Conservation (phyloP, 23 tunicate genomes). For the Diplosoma virens region DNA sequence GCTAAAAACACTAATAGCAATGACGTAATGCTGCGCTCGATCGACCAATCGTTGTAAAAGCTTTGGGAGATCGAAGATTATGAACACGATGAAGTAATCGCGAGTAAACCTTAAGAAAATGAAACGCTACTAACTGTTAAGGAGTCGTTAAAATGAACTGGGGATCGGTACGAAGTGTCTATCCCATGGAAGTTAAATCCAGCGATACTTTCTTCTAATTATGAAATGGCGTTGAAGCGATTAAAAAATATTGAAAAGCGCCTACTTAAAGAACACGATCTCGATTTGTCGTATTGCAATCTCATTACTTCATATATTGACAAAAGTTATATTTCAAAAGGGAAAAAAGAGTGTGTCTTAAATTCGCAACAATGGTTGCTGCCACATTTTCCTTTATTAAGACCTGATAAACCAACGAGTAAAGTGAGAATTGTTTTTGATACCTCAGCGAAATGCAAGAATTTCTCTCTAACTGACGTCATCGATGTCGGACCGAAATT, state of each 20-base stretch:
- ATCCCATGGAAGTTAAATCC: slow-evolving; percentile 1
- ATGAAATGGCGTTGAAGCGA: not conserved
- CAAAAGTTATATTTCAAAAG: not conserved
- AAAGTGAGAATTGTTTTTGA: slow-evolving; percentile 2
- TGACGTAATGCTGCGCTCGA: not conserved
- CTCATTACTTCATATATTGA: not conserved
- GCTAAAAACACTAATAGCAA: not conserved
- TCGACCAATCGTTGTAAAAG: slow-evolving; percentile 1
- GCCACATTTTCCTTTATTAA: slow-evolving; percentile 2
- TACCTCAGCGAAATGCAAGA: not conserved
- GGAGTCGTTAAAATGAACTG: slow-evolving; percentile 3
- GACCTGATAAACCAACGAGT: slow-evolving; percentile 1
- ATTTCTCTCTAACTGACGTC: not conserved
- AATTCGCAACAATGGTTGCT: not conserved
- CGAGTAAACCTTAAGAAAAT: not conserved
- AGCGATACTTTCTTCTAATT: not conserved
- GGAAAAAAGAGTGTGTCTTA: not conserved
- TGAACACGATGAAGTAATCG: not conserved
- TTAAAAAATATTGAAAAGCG: not conserved
- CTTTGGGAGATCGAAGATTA: slow-evolving; percentile 3
- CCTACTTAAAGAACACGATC: not conserved
- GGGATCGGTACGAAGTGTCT: not conserved
- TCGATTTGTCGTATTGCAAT: not conserved
- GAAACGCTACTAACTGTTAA: not conserved
- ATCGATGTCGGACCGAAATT: slow-evolving; percentile 4